Conservation (phyloP, 2,797 vertebrate species). For the Cacajao melanocephalus region DNA sequence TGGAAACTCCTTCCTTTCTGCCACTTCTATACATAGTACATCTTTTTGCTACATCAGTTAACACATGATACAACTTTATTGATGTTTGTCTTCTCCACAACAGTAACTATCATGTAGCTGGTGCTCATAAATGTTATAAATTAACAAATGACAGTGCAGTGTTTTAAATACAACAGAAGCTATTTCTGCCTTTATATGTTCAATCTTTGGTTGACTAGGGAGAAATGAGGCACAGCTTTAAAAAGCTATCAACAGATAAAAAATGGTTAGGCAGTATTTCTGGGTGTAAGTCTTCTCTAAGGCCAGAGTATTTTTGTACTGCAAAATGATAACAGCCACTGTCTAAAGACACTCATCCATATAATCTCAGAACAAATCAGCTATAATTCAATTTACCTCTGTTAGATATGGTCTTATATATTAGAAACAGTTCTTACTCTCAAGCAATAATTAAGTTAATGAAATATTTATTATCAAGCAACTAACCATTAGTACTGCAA, state of each 20-base stretch:
- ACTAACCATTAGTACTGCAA: conserved; percentile 87
- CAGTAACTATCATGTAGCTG: neutral
- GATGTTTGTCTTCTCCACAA: neutral
- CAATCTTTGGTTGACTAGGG: neutral
- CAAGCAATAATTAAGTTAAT: conserved; percentile 31
- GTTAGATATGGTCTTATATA: neutral
- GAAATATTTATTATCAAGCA: conserved; percentile 39
- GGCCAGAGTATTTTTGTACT: neutral
- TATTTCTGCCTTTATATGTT: neutral
- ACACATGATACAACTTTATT: neutral
- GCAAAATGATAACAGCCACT: neutral
- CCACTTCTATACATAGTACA: neutral
- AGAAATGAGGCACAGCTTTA: neutral
- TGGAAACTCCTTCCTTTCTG: neutral
- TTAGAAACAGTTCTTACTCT: conserved; percentile 24
- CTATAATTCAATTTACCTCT: neutral
- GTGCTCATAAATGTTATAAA: neutral
- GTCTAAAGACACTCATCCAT: neutral
- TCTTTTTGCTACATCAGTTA: neutral
- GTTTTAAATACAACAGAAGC: neutral
- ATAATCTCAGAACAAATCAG: neutral
- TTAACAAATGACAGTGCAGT: neutral
- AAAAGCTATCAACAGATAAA: neutral
- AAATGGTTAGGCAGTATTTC: neutral
- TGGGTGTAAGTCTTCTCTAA: neutral